Evolutionary conservation across 64 coral and sea anemone species (phyloP).

Genomic region (Platygyra sinensis): DNA sequence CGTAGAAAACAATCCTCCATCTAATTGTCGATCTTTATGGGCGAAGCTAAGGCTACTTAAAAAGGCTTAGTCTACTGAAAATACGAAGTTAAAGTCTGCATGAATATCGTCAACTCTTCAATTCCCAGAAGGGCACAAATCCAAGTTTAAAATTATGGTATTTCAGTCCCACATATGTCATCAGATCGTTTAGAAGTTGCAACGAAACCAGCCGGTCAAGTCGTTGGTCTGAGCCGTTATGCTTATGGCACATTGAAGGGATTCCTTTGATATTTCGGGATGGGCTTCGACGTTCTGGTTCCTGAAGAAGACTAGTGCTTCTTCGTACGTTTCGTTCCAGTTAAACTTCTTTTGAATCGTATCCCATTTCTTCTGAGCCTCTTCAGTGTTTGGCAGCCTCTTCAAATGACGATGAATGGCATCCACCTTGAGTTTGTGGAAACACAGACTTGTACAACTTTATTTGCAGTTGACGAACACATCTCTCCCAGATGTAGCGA

Average conservation of each 20-base stretch:
- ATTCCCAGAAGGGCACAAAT: too few species aligned
- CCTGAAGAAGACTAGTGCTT: not conserved
- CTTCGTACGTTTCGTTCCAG: not conserved
- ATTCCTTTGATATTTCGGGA: not conserved
- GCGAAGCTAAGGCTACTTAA: too few species aligned
- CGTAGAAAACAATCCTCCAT: too few species aligned
- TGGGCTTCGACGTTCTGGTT: not conserved
- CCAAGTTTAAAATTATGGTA: not conserved
- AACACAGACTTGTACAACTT: conserved; percentile 2
- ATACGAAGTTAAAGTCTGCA: too few species aligned
- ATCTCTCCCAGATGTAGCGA: conserved; percentile 12
- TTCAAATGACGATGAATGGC: not conserved
- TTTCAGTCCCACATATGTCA: not conserved
- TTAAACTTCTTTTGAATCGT: not conserved
- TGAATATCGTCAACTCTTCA: too few species aligned
- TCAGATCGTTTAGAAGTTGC: not conserved
- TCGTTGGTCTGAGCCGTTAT: not conserved
- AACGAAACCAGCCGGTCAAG: not conserved
- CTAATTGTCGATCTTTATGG: too few species aligned
- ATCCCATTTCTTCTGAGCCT: conserved; percentile 13
- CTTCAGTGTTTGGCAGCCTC: conserved; percentile 3
- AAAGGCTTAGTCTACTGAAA: too few species aligned
- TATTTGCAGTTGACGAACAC: conserved; percentile 18
- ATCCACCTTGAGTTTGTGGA: not conserved
- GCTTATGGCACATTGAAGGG: not conserved